Evolutionary conservation across 2,888 invertebrate species (phyloP).

Genomic region (Thera obeliscata): DNA sequence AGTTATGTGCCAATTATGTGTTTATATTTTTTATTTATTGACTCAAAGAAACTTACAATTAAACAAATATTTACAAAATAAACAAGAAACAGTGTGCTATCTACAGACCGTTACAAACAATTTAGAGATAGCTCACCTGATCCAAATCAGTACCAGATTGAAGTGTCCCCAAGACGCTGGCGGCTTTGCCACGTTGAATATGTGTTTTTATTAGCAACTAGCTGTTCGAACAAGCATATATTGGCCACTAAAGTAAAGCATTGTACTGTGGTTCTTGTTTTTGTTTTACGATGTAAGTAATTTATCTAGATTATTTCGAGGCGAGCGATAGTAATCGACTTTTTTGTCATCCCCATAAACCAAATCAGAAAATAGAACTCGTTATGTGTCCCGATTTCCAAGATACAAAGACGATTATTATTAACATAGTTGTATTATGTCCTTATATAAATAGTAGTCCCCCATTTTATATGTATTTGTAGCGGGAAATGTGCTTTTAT

Average conservation of each 20-base stretch:
- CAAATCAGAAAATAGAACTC: slow-evolving; percentile 51
- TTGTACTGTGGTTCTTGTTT: slow-evolving; percentile 6
- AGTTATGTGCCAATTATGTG: too few species aligned
- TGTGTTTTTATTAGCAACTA: too few species aligned
- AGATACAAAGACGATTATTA: slow-evolving; percentile 70
- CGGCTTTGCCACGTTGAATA: too few species aligned
- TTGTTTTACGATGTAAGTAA: slow-evolving; percentile 58
- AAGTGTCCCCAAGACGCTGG: too few species aligned
- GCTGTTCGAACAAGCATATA: too few species aligned
- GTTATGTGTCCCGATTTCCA: slow-evolving; percentile 66
- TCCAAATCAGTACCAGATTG: too few species aligned
- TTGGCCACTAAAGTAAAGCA: not conserved
- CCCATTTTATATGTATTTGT: slow-evolving; percentile 55
- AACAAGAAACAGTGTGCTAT: too few species aligned
- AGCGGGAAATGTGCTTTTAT: slow-evolving; percentile 49
- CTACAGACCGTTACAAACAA: too few species aligned
- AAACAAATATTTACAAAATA: too few species aligned
- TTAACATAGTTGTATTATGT: slow-evolving; percentile 60
- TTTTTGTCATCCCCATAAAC: slow-evolving; percentile 68
- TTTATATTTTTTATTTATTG: too few species aligned
- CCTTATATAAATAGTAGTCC: slow-evolving; percentile 55
- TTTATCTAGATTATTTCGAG: slow-evolving; percentile 83
- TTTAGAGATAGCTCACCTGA: too few species aligned
- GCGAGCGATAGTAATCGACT: slow-evolving; percentile 80
- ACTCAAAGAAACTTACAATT: too few species aligned